Percentiles rank a stretch among this genome's conserved stretches.
Evolutionary conservation across 2,797 vertebrate genomes (phyloP).

Genomic region (Cossypha polioptera): DNA sequence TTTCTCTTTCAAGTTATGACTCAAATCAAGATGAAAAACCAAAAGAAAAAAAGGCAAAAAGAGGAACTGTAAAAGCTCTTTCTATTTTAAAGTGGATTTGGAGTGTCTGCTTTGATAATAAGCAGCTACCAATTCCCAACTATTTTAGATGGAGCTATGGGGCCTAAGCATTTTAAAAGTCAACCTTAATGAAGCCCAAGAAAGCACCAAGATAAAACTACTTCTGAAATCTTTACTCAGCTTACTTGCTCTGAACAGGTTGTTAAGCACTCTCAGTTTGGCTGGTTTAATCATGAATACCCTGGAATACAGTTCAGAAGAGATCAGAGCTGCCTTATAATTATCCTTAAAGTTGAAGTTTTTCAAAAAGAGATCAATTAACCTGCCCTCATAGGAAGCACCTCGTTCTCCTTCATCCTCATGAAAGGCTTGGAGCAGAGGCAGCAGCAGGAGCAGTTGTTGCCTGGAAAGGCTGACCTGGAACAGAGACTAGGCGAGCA

Average conservation of each 20-base stretch:
- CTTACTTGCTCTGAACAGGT: background rate
- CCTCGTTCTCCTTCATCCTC: fast-evolving
- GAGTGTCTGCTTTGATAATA: background rate
- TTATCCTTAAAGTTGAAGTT: background rate
- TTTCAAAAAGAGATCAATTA: background rate
- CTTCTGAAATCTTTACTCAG: background rate
- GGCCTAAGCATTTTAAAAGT: background rate
- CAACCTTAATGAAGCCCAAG: background rate
- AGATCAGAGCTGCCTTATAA: background rate
- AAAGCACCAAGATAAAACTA: background rate
- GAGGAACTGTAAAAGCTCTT: background rate
- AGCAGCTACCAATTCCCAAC: background rate
- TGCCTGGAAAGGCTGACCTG: no score
- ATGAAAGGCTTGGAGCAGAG: fast-evolving
- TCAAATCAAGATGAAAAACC: background rate
- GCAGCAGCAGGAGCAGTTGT: background rate
- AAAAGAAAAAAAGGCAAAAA: background rate
- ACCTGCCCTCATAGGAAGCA: fast-evolving
- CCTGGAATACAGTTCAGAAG: background rate
- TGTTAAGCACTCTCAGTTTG: background rate
- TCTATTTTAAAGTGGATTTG: background rate
- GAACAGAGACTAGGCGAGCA: no score
- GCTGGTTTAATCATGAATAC: background rate
- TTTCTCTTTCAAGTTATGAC: background rate
- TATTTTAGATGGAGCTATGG: background rate